A percentile compares a stretch with the other conserved stretches of the same genome.
Evolutionary conservation across 1,140 invertebrate genomes (phyloP).

Genomic region (Cephus cinctus): DNA sequence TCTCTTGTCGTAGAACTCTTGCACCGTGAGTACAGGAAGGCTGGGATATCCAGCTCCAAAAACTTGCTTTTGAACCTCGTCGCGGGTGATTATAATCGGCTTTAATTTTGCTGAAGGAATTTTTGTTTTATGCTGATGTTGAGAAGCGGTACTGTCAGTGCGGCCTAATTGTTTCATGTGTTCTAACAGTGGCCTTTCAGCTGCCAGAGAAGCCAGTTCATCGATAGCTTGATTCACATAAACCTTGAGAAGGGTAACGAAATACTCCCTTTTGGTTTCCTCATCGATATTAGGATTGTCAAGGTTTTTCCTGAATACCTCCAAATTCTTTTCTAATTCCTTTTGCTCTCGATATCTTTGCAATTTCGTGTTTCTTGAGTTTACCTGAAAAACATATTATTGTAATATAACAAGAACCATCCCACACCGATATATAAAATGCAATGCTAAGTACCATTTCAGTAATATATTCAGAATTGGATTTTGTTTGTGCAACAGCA

Average conservation of each 20-base stretch:
- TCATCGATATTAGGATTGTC: conserved; percentile 71
- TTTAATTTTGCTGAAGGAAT: conserved; percentile 62
- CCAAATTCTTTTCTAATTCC: conserved; percentile 71
- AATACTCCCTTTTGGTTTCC: conserved; percentile 80
- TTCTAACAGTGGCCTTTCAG: conserved; percentile 73
- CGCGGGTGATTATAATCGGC: conserved; percentile 91
- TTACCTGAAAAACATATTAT: conserved; percentile 42
- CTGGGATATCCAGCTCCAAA: conserved; percentile 94
- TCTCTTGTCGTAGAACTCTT: conserved; percentile 94
- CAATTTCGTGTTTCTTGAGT: conserved; percentile 71
- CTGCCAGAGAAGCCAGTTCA: conserved; percentile 71
- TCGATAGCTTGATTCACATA: conserved; percentile 75
- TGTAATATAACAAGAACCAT: background rate
- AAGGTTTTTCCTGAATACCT: conserved; percentile 64
- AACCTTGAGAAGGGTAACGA: conserved; percentile 73
- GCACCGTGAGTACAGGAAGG: conserved; percentile 86
- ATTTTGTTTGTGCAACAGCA: conserved; percentile 15
- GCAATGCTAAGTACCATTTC: conserved; percentile 36
- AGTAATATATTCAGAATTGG: conserved; percentile 40
- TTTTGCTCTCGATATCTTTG: conserved; percentile 78
- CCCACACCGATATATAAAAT: conserved; percentile 1
- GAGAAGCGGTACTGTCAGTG: conserved; percentile 22
- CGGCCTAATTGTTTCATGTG: conserved; percentile 59
- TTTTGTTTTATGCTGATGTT: conserved; percentile 45
- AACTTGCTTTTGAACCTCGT: conserved; percentile 87